Evolutionary conservation across 2,888 invertebrate genomes (phyloP), one percentile per base, ranked within the genome.

Genomic region (Spicauda simplicius): DNA sequence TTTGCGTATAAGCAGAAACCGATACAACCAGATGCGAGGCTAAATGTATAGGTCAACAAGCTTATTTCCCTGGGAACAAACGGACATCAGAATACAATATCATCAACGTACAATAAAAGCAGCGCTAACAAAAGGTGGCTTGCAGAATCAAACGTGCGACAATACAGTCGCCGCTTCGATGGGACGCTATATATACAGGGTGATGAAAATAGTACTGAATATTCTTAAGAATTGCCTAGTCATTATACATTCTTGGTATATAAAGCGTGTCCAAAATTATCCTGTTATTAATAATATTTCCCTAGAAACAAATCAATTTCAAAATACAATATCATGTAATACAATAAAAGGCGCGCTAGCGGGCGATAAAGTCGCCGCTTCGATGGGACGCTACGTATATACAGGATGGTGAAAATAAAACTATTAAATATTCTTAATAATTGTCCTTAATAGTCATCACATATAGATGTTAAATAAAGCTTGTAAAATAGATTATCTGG

Each of bases 61-160:
- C 19, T 20, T 20, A 58, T 58, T 58, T 45, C 41, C 58, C 8
- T 25, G 10, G 1, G 0, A n/a, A 59, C 16, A 48, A 48, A 5
- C 25, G 45, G 48, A 59, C 25, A 59, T 59, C 48, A 59, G 45
- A 59, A 59, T 48, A 59, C 58, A 59, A 59, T 59, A 48, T 59
- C 45, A 59, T 59, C 25, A 48, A 48, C 14, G 12, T 18, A n/a
- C n/a, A 48, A 48, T 59, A 59, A 50, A 37, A 59, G 59, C 30
- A 12, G 12, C 30, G 50, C 12, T 25, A 30, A 59, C 59, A 59
- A 59, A 25, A 59, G 58, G 59, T 30, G 30, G 25, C 25, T 59
- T 48, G 30, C 59, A 25, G 59, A 59, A 59, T 50, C 59, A 59
- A 50, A 59, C 48, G 25, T 50, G 25, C 48, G 48, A 50, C 57